phyloP scores from a whole-genome alignment of 2,888 invertebrate genomes.

The Cheilosia impressa region DNA sequence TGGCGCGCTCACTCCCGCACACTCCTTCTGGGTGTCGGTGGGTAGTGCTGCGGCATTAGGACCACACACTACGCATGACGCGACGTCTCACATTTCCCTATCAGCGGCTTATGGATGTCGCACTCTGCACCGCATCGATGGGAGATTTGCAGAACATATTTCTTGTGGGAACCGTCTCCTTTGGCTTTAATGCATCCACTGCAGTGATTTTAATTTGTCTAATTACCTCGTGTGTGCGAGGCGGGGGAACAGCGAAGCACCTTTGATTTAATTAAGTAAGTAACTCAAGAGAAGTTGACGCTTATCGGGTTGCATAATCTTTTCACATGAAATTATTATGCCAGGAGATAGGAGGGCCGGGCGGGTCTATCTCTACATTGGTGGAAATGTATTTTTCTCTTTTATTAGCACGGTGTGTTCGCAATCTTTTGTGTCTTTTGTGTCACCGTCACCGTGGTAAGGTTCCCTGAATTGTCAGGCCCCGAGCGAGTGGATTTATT shows the following conservation, averaged over 20 bases:
- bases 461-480: constrained; percentile 51
- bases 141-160: constrained; percentile 35
- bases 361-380: constrained; percentile 6
- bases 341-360: constrained; percentile 1
- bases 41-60: constrained; percentile 2
- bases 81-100: constrained; percentile 63
- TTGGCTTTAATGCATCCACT: constrained; percentile 23
- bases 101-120: constrained; percentile 37
- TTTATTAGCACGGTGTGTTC: constrained; percentile 13
- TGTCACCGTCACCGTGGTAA: constrained; percentile 36
- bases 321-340: constrained; percentile 72
- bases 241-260: constrained; percentile 50
- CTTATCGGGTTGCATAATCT: constrained; percentile 74
- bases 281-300: constrained; percentile 71
- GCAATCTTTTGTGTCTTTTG: constrained; percentile 65
- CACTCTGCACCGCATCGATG: neutral
- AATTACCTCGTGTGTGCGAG: constrained; percentile 59
- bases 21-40: neutral
- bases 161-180: constrained; percentile 58
- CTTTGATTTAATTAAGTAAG: constrained; percentile 74
- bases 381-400: constrained; percentile 30
- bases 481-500: constrained; percentile 47
- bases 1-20: constrained; percentile 34
- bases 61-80: constrained; percentile 55
- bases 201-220: constrained; percentile 73